Conservation (phyloP, 2,888 invertebrate species). For the Dyspetes luteomarginatus region DNA sequence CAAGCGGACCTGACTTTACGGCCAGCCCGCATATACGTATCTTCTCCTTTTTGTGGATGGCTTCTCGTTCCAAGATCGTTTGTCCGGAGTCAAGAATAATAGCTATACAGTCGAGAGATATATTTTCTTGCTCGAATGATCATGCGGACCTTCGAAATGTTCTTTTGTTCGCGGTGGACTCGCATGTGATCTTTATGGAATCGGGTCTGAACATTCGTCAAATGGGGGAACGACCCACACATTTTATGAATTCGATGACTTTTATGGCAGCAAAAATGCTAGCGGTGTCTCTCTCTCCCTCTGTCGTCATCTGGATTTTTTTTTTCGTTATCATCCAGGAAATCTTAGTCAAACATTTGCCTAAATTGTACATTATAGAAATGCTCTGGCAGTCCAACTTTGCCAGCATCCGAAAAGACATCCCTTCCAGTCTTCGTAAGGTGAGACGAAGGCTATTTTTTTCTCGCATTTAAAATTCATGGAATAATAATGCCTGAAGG, state of each 20-base stretch:
- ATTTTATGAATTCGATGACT: too few relatives aligned
- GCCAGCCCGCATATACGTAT: conserved; percentile 3
- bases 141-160: conserved; percentile 45
- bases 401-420: conserved; percentile 33
- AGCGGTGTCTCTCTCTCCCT: neutral
- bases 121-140: conserved; percentile 7
- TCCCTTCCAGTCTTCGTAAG: conserved; percentile 36
- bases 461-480: conserved; percentile 81
- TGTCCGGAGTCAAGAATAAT: conserved; percentile 27
- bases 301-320: neutral
- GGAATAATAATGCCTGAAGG: conserved; percentile 77
- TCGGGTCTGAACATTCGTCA: neutral
- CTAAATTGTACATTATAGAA: conserved; percentile 76
- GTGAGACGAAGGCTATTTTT: conserved; percentile 35
- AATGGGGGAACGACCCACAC: too few relatives aligned
- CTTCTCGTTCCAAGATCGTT: conserved; percentile 10
- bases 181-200: conserved; percentile 24
- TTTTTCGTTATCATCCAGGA: conserved; percentile 30
- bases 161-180: conserved; percentile 60
- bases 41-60: conserved; percentile 19
- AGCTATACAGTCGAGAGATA: neutral
- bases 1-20: conserved; percentile 32
- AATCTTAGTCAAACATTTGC: conserved; percentile 70
- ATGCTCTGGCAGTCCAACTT: conserved; percentile 55
- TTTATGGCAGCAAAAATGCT: neutral